These are phyloP conservation scores for Calypte anna DNA, from an alignment of 2,113 vertebrate genomes.

Conservation along the genomic window DNA sequence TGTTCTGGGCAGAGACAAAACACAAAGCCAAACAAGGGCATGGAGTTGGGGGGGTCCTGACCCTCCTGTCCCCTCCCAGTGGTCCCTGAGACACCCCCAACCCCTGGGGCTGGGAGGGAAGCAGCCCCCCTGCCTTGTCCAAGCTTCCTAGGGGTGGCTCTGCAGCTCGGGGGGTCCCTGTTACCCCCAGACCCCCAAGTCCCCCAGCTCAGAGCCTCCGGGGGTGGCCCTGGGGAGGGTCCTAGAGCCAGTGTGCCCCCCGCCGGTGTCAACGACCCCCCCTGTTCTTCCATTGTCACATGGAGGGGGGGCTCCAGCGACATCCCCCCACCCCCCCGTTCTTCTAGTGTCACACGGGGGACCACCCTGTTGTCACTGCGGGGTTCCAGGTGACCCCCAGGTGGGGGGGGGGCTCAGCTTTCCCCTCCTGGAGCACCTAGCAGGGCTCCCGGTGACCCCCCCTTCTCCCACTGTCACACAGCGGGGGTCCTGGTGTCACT, in stretches of 20 bases:
- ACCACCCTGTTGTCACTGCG: neutral
- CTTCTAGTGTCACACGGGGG: too few relatives aligned
- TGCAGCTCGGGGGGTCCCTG: neutral
- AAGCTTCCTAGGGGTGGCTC: neutral
- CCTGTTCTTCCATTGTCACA: too few relatives aligned
- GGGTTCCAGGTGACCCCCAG: neutral
- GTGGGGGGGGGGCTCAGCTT: too few relatives aligned
- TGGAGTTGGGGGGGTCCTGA: neutral
- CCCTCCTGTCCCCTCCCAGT: neutral
- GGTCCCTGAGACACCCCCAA: neutral
- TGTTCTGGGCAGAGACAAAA: neutral
- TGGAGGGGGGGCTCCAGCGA: too few relatives aligned
- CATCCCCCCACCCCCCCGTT: too few relatives aligned
- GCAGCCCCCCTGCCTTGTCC: neutral
- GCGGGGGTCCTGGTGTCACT: neutral
- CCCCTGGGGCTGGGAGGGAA: neutral
- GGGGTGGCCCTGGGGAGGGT: neutral
- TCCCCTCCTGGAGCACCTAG: too few relatives aligned
- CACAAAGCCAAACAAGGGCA: neutral
- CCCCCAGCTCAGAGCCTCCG: too few relatives aligned
- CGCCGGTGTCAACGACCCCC: too few relatives aligned
- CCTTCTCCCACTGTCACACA: too few relatives aligned
- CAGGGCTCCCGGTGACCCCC: neutral
- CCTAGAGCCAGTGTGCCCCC: too few relatives aligned
- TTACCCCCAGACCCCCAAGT: neutral